Evolutionary conservation across 1,140 invertebrate genomes (phyloP), one percentile per base, ranked within the genome.

Genomic region (Drosophila lacteicornis): DNA sequence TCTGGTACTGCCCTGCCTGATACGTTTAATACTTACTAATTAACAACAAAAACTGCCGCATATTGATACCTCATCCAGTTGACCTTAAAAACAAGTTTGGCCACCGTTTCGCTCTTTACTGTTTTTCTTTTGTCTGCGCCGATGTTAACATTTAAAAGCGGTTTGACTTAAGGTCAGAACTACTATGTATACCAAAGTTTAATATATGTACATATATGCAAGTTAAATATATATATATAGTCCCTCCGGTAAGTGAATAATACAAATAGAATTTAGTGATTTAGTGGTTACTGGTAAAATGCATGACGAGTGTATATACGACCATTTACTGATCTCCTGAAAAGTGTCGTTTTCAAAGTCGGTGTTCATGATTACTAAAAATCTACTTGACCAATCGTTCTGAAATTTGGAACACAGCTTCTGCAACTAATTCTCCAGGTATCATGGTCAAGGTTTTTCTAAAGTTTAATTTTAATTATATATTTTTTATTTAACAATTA

Each of bases 51-150:
- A 60, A 73, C 51, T 70, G 27, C 60, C 43, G 42, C 63, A 36
- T 57, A 27, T 38, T 43, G n/a, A 51, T 47, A 40, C 53, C 76
- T 51, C 66, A 82, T 63, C 83, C 73, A 50, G 79, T 78, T 79
- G 76, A 75, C 86, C 86, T 91, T 90, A 71, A 85, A 90, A 91
- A 90, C 82, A 59, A 61, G 85, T 91, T 91, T 74, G 47, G 42
- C 25, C 58, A 65, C 53, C 57, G 73, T 75, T 84, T 66, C 47
- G 79, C 69, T 86, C 78, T 82, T 69, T 60, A 61, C 51, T 55
- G 9, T 38, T 15, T 43, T 59, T 46, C 67, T 68, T 74, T 68
- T 74, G 58, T 61, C 67, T 63, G 43, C 62, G 12, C 46, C 38
- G 59, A 67, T 62, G 75, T 76, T 66, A 80, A 69, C 71, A 86